Conservation (phyloP, 2,797 vertebrate genomes). For the Malacoraja senta region DNA sequence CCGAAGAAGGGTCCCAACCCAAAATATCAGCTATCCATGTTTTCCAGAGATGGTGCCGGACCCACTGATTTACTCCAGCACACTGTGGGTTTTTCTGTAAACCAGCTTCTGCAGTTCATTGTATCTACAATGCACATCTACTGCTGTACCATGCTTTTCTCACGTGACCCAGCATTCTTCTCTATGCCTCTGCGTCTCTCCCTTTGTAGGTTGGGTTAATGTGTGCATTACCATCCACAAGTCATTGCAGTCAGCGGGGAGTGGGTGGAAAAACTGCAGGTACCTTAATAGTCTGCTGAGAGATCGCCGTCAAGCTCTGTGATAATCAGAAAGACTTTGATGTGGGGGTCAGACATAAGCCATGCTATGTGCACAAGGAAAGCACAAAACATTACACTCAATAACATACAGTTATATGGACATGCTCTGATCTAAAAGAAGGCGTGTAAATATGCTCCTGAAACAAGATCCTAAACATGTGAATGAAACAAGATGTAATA, state of each 20-base stretch:
- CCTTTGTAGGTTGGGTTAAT: neutral
- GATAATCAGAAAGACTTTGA: neutral
- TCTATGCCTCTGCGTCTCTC: too few species aligned
- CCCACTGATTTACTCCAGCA: too few species aligned
- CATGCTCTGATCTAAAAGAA: neutral
- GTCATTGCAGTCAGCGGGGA: neutral
- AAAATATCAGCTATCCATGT: too few species aligned
- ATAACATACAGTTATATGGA: neutral
- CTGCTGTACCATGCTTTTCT: too few species aligned
- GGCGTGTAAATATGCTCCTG: neutral
- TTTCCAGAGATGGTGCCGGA: too few species aligned
- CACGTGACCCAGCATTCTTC: too few species aligned
- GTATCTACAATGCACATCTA: too few species aligned
- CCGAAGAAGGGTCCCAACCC: too few species aligned
- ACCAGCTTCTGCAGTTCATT: too few species aligned
- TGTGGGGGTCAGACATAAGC: neutral
- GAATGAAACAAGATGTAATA: neutral
- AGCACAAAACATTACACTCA: neutral
- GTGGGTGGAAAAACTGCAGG: neutral
- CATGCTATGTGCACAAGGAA: neutral
- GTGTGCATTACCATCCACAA: neutral
- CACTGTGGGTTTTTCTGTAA: too few species aligned
- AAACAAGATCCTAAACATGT: neutral
- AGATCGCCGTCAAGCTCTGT: neutral
- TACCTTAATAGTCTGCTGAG: neutral